A percentile compares a stretch with the other conserved stretches of the same genome.
These are phyloP conservation scores for Chaenodraco wilsoni DNA, from an alignment of 2,797 vertebrate species.

Conservation along the genomic window DNA sequence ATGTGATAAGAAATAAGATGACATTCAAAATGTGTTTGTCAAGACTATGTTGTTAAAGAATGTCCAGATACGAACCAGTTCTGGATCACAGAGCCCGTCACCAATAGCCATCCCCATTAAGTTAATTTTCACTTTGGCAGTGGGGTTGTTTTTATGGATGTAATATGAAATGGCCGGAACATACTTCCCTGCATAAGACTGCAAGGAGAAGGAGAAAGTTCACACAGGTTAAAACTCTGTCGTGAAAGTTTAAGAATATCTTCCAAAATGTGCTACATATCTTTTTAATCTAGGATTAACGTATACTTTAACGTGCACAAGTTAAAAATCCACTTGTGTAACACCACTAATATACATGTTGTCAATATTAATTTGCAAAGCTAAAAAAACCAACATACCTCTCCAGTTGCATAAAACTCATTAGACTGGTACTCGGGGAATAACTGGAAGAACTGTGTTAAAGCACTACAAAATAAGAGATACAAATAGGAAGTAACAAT, in stretches of 20 bases:
- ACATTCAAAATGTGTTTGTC: not conserved
- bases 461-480: constrained; percentile 73
- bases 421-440: constrained; percentile 90
- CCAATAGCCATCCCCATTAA: constrained; percentile 88
- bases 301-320: not conserved
- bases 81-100: constrained; percentile 88
- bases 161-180: constrained; percentile 86
- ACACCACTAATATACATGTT: not conserved
- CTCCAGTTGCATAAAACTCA: constrained; percentile 88
- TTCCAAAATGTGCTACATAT: not conserved
- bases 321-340: not conserved
- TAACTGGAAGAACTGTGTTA: constrained; percentile 88
- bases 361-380: not conserved
- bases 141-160: constrained; percentile 87
- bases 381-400: constrained; percentile 74
- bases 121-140: constrained; percentile 83
- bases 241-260: not conserved
- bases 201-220: constrained; percentile 28
- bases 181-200: constrained; percentile 90
- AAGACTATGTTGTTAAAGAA: not conserved
- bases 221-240: not conserved
- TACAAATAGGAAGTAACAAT: not conserved
- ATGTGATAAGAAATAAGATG: too few species aligned
- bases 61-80: constrained; percentile 75
- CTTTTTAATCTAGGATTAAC: not conserved